Evolutionary conservation across 2,113 vertebrate genomes (phyloP).

Genomic region (Otolemur garnettii): DNA sequence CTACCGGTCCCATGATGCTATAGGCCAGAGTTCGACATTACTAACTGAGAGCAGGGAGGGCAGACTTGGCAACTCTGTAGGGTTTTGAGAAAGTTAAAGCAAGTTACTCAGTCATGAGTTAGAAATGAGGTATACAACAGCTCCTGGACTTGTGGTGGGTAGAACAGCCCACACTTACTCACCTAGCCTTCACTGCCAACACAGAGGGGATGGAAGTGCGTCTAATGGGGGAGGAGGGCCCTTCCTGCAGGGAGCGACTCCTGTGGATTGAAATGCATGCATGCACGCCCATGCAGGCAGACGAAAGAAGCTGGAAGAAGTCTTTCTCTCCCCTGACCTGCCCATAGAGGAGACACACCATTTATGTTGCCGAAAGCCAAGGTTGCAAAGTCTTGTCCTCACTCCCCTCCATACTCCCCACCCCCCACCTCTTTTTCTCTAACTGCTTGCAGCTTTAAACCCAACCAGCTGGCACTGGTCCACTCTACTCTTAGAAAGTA

Average conservation of each 20-base stretch:
- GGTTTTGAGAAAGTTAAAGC: conserved; percentile 94
- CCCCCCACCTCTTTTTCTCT: too few relatives aligned
- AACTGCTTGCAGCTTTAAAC: not conserved
- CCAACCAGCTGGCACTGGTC: not conserved
- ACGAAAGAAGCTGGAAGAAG: not conserved
- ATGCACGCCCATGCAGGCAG: not conserved
- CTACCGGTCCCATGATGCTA: conserved; percentile 89
- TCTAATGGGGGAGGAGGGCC: not conserved
- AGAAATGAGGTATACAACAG: conserved; percentile 99
- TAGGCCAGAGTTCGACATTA: conserved; percentile 88
- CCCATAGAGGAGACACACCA: not conserved
- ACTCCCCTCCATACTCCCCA: too few relatives aligned
- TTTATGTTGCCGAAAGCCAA: not conserved
- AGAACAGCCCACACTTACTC: conserved; percentile 86
- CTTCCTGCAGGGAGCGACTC: not conserved
- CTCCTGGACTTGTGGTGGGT: conserved; percentile 89
- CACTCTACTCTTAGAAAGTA: not conserved
- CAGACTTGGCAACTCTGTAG: conserved; percentile 92
- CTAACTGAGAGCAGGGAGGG: conserved; percentile 88
- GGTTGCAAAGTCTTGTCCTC: not conserved
- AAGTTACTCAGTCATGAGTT: conserved; percentile 94
- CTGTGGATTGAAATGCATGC: not conserved
- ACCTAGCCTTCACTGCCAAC: conserved; percentile 87
- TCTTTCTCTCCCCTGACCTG: not conserved
- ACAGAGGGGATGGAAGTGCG: conserved; percentile 84